Percentiles rank a stretch among this genome's conserved stretches.
Conservation (phyloP, 2,797 vertebrate genomes). For the Schizopygopsis pylzovi region DNA sequence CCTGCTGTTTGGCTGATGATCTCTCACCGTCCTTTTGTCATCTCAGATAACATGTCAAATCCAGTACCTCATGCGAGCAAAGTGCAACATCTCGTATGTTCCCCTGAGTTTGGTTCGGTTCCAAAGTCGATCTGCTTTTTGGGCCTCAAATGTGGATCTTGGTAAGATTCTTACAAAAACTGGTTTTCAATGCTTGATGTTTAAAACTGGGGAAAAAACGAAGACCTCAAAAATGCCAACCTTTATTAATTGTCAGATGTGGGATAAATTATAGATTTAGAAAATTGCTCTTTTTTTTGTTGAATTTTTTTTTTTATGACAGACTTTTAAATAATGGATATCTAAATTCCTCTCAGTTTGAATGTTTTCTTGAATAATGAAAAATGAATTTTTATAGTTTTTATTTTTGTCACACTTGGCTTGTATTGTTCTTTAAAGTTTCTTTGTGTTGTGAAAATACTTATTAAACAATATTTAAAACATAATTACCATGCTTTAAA, state of each 20-base stretch:
- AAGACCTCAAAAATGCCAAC: not conserved
- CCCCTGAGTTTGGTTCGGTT: constrained; percentile 82
- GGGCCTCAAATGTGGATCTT: constrained; percentile 83
- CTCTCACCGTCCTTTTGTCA: not conserved
- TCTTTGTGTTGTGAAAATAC: no score
- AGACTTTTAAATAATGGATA: no score
- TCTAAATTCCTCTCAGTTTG: no score
- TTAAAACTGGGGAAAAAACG: not conserved
- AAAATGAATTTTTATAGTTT: not conserved
- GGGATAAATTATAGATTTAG: no score
- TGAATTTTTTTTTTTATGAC: no score
- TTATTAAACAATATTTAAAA: not conserved
- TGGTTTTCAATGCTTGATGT: not conserved
- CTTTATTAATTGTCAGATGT: not conserved
- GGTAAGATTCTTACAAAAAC: constrained; percentile 68
- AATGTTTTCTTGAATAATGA: no score
- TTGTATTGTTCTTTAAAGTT: not conserved
- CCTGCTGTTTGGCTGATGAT: not conserved
- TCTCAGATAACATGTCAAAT: constrained; percentile 82
- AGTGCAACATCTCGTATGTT: constrained; percentile 79
- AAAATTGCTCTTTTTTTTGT: no score
- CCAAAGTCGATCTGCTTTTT: constrained; percentile 82
- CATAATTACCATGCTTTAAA: not conserved
- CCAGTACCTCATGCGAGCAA: constrained; percentile 81
- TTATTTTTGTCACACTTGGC: not conserved